Evolutionary conservation across 2,113 vertebrate genomes (phyloP).

Genomic region (Chaetorhynchus papuensis): DNA sequence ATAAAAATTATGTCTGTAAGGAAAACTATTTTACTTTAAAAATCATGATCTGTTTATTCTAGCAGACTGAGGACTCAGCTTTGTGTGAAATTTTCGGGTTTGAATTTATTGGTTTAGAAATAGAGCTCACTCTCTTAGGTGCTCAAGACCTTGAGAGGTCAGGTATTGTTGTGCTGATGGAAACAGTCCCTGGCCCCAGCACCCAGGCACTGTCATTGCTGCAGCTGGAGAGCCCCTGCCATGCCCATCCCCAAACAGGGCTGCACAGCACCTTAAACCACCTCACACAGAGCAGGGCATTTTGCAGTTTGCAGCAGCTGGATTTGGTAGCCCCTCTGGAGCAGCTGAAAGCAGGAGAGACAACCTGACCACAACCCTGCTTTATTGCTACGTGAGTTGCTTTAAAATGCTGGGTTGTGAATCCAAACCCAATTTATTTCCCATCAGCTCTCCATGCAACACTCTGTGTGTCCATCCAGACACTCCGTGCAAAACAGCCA

Average conservation of each 20-base stretch:
- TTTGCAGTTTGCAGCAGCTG: neutral
- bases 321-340: neutral
- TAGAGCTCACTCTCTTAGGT: neutral
- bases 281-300: neutral
- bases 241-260: rapidly evolving
- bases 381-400: neutral
- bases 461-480: neutral
- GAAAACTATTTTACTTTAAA: neutral
- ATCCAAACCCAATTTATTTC: neutral
- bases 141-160: neutral
- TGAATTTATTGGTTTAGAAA: neutral
- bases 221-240: neutral
- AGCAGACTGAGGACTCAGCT: neutral
- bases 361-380: neutral
- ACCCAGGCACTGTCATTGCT: neutral
- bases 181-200: neutral
- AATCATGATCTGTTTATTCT: neutral
- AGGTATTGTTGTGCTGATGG: neutral
- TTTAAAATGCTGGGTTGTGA: neutral
- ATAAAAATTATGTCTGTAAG: neutral
- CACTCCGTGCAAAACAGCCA: neutral
- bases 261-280: neutral
- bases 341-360: neutral
- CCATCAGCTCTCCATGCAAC: neutral
- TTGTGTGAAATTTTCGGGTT: neutral